Conservation (phyloP, 2,888 invertebrate species). For the Parnassius smintheus region DNA sequence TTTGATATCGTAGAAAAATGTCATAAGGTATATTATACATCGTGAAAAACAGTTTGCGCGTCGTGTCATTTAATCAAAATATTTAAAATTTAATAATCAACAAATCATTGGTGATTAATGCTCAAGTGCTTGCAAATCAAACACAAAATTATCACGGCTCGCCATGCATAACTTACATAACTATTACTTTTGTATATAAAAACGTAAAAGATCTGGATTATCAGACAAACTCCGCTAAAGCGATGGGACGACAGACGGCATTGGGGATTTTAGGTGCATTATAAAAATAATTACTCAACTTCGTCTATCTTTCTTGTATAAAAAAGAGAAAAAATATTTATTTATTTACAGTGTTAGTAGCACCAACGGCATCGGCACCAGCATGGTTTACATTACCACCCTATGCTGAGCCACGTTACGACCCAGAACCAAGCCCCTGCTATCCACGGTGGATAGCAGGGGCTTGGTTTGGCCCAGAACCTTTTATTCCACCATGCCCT, state of each 20-base stretch:
- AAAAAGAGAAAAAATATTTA: background rate
- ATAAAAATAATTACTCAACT: background rate
- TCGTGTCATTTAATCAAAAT: background rate
- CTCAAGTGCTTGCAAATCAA: slow-evolving; percentile 7
- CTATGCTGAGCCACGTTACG: slow-evolving; percentile 7
- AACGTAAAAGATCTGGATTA: too few species aligned
- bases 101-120: background rate
- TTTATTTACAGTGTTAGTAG: slow-evolving; percentile 50
- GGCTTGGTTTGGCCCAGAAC: too few species aligned
- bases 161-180: background rate
- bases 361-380: slow-evolving; percentile 53
- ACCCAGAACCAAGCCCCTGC: slow-evolving; percentile 9
- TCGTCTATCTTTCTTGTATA: background rate
- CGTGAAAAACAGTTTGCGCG: background rate
- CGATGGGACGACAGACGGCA: slow-evolving; percentile 60
- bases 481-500: too few species aligned
- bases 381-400: slow-evolving; percentile 39
- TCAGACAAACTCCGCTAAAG: background rate
- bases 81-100: background rate
- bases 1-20: too few species aligned
- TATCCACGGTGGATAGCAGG: too few species aligned
- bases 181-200: background rate
- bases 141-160: background rate
- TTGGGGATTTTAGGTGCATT: slow-evolving; percentile 52
- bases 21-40: too few species aligned